phyloP scores from a whole-genome alignment of 2,113 vertebrate species.

The Arenaria interpres region DNA sequence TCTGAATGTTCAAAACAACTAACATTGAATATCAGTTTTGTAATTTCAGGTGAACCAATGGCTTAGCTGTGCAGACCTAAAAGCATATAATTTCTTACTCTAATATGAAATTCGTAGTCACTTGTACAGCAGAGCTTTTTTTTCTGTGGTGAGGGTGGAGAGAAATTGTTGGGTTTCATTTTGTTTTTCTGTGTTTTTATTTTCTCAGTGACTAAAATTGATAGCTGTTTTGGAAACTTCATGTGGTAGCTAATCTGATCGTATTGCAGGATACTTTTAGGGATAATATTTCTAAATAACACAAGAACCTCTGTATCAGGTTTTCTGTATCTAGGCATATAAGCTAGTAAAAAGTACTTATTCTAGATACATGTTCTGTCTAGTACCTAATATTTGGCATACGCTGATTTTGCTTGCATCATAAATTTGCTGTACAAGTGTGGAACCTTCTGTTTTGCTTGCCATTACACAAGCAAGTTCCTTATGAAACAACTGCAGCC shows the following conservation, averaged over 20 bases:
- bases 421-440: neutral
- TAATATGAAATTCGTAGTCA: neutral
- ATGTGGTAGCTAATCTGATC: constrained; percentile 16
- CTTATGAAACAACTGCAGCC: neutral
- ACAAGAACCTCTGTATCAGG: neutral
- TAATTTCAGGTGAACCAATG: neutral
- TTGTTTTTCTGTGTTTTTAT: neutral
- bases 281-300: neutral
- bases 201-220: constrained; percentile 43
- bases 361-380: neutral
- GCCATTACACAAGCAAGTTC: neutral
- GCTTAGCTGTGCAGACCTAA: neutral
- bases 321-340: neutral
- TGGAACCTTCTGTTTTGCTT: neutral
- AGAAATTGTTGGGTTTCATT: neutral
- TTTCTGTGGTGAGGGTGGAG: constrained; percentile 14
- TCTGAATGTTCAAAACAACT: constrained; percentile 9
- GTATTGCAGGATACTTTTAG: neutral
- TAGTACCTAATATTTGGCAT: neutral
- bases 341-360: neutral
- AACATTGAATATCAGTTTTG: neutral
- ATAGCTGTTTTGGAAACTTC: constrained; percentile 50
- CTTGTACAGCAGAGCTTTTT: neutral
- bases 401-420: neutral
- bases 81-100: constrained; percentile 30